phyloP scores from a whole-genome alignment of 1,140 invertebrate genomes.

The Eueides isabella region DNA sequence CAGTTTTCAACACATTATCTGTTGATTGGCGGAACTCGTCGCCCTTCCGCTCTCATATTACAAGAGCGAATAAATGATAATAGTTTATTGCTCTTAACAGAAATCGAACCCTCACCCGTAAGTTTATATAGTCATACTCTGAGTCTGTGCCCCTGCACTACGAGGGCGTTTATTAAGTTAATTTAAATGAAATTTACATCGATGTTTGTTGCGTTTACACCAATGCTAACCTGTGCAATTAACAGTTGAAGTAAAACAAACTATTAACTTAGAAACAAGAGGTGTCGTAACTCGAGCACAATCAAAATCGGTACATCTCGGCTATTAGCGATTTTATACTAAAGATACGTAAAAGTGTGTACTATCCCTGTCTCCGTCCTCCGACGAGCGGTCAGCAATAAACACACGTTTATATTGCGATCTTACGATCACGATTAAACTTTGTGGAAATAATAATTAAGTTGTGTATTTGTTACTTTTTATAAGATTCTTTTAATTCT shows the following conservation, averaged over 20 bases:
- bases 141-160: background rate
- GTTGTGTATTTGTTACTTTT: constrained; percentile 2
- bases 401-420: background rate
- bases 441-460: background rate
- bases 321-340: constrained; percentile 1
- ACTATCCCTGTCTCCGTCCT: background rate
- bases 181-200: background rate
- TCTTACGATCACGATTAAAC: background rate
- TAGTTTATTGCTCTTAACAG: no score
- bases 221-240: no score
- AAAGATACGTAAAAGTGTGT: background rate
- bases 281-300: constrained; percentile 12
- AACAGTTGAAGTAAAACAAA: background rate
- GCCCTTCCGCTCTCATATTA: no score
- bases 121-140: background rate
- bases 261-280: background rate
- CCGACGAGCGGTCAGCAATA: background rate
- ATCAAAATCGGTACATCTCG: constrained; percentile 13
- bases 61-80: no score
- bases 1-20: no score
- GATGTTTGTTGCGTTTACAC: no score
- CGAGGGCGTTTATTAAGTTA: background rate
- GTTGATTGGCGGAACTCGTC: no score
- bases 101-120: background rate
- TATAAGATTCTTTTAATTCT: background rate